Evolutionary conservation across 2,113 vertebrate genomes (phyloP), one percentile per base, ranked within the genome.

Genomic region (Eublepharis macularius): DNA sequence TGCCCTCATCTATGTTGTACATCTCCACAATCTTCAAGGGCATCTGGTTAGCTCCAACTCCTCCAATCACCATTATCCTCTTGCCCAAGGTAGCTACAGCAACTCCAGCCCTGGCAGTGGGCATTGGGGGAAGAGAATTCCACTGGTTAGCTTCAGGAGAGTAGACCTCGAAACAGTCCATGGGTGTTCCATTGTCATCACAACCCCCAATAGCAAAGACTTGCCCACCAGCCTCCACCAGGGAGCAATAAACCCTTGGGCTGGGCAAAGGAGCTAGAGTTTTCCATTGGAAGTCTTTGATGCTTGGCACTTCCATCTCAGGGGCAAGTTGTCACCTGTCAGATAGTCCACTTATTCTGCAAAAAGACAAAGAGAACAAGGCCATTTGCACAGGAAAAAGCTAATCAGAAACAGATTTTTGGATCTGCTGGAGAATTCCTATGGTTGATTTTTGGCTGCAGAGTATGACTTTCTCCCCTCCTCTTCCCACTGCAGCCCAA

Each of bases 201-300:
- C 98, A 99, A 81, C 99, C 99, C 74, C 98, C 99, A 7, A 98
- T 96, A 94, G 98, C 97, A 91, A 98, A 99, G 66, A 99, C 97
- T 90, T 98, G 98, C 2, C 97, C 98, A 3, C 96, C 98, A 3
- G 96, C 97, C 89, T 99, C 98, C 86, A 97, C 96, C 87, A 99
- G 92, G 4, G 98, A 95, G 81, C 98, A 97, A 95, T 99, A 99
- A 39, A 99, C 98, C 2, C 99, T 96, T 69, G 97, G 95, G 73
- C 96, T 97, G 2, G 98, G 96, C 49, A 99, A 96, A 0, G 97
- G 96, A 0, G 99, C 97, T 82, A 99, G 96, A 65, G 95, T 96
- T 90, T 98, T 98, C 99, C 99, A 99, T 80, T 98, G 98, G 94
- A 99, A 99, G 86, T 97, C 98, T 2, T 98, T 97, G 95, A 96